Base-by-base conservation (phyloP, 2,888 invertebrate species). In the Rhimphoctona megacephalus region DNA sequence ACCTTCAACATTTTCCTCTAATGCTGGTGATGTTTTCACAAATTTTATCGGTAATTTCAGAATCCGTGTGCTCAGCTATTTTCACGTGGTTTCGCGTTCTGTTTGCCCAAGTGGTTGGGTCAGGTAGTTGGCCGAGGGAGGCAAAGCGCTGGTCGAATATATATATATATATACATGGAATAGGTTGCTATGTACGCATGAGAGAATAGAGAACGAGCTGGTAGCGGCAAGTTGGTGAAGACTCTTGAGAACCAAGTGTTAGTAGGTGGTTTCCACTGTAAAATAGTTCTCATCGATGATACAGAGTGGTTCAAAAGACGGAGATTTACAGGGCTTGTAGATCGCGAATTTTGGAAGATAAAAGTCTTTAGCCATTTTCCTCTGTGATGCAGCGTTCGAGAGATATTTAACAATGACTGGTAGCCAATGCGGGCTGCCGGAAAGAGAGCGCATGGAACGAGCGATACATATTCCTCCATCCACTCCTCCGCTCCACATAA, bases 41-140 rank as follows among this genome's bases (percentile, higher is more conserved):
- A 73, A 73, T 73, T 73, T 73, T 36, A 73, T 73, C 73, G 36
- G 73, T 54, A 36, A 73, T 73, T 73, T 73, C 36, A 17, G 54
- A 54, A 73, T 33, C 36, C 33, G 30, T 36, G 54, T 36, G 73
- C 54, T 73, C 73, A 73, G 73, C 73, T 36, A 54, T 73, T 54
- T 14, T 54, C 73, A 54, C 73, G 73, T 54, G 54, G 43, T 73
- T 54, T 73, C 72, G 43, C 73, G 54, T 54, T 73, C 73, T 73
- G 73, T 73, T 73, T 73, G 73, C 54, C 52, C n/a, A 6, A 36
- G 22, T 22, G 36, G 43, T 54, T 73, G 36, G 73, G 33, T 52
- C 54, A 73, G 36, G 54, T 73, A 33, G 33, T 54, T 54, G 52
- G 73, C 70, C 49, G 4, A 54, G 54, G 22, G 54, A 54, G 54